Evolutionary conservation across 2,113 vertebrate genomes (phyloP).

Genomic region (Peromyscus leucopus): DNA sequence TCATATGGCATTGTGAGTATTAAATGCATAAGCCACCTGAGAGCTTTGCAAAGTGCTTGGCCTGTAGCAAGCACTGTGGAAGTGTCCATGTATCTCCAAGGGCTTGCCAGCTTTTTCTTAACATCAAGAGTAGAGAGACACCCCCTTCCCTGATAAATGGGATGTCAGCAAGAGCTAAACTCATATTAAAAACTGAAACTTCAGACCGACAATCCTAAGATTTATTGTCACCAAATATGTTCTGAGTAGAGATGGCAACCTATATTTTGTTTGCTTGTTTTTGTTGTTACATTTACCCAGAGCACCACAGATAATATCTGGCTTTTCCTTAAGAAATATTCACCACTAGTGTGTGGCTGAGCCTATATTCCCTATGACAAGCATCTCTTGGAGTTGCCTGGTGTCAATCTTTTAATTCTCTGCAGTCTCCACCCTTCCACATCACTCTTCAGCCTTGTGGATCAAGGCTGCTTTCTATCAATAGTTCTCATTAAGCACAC

Average conservation of each 20-base stretch:
- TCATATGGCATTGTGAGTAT: background rate
- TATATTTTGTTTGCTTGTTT: background rate
- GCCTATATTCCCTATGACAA: background rate
- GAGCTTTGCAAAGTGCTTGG: background rate
- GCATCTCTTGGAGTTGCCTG: background rate
- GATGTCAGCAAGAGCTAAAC: background rate
- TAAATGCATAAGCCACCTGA: background rate
- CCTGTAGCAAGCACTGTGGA: background rate
- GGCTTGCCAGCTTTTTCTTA: background rate
- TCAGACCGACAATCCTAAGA: background rate
- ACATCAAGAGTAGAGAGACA: background rate
- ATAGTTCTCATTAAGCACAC: background rate
- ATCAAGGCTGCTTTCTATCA: background rate
- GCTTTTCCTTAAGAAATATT: background rate
- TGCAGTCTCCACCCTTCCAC: background rate
- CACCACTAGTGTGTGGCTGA: background rate
- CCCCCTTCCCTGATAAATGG: background rate
- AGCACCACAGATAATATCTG: constrained; percentile 5
- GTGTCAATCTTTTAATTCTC: background rate
- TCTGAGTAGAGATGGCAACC: constrained; percentile 11
- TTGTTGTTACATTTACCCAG: constrained; percentile 1
- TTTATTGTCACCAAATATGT: background rate
- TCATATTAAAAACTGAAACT: background rate
- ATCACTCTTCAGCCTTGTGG: background rate
- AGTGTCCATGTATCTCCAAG: background rate